A percentile compares a stretch with the other conserved stretches of the same genome.
phyloP scores from a whole-genome alignment of 1,140 invertebrate genomes.

The Tetragnatha versicolor region DNA sequence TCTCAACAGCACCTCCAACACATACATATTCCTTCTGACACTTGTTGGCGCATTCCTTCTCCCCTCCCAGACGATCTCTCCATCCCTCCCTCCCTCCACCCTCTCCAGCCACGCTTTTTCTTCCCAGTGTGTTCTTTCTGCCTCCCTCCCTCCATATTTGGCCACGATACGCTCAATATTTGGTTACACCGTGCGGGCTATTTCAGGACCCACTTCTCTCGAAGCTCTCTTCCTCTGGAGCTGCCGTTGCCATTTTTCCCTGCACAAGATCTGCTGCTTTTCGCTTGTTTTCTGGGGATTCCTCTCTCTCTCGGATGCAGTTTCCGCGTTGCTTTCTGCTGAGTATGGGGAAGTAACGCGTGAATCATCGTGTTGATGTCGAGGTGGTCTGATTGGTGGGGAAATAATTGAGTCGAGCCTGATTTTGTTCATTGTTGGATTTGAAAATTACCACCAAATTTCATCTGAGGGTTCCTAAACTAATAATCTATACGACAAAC shows the following conservation, averaged over 20 bases:
- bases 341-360: not conserved
- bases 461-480: too few relatives aligned
- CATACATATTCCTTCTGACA: constrained; percentile 7
- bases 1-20: too few relatives aligned
- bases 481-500: too few relatives aligned
- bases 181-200: constrained; percentile 29
- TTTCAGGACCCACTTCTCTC: constrained; percentile 6
- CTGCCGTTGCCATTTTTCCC: not conserved
- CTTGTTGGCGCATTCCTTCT: constrained; percentile 33
- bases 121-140: too few relatives aligned
- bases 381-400: too few relatives aligned
- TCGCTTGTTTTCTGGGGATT: not conserved
- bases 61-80: not conserved
- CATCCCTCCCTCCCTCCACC: constrained; percentile 23
- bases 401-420: too few relatives aligned
- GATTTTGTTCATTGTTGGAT: too few relatives aligned
- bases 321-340: not conserved
- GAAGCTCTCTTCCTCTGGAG: not conserved
- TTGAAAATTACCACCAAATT: too few relatives aligned
- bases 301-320: not conserved
- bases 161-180: constrained; percentile 30
- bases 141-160: constrained; percentile 39
- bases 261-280: not conserved
- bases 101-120: constrained; percentile 8
- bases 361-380: too few relatives aligned